These are phyloP conservation scores for Germaria angustata DNA, from an alignment of 2,888 invertebrate species.

Conservation along the genomic window DNA sequence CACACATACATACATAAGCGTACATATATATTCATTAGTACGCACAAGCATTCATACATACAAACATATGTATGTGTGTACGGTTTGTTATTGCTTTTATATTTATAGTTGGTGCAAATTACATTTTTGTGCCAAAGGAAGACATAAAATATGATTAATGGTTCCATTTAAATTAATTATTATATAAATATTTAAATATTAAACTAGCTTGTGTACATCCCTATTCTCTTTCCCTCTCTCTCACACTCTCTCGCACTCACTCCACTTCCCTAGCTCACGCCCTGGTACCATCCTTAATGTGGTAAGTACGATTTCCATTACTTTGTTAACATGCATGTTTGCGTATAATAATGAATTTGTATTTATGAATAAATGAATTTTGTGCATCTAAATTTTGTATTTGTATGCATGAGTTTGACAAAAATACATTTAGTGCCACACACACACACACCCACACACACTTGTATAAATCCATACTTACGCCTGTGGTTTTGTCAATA, in stretches of 20 bases:
- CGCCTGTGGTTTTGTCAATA: background rate
- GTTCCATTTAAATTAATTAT: constrained; percentile 67
- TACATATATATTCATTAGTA: background rate
- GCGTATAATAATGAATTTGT: constrained; percentile 16
- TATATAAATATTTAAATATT: constrained; percentile 65
- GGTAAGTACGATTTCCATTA: background rate
- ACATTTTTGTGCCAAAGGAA: constrained; percentile 63
- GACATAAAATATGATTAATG: constrained; percentile 67
- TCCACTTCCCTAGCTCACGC: background rate
- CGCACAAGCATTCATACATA: background rate
- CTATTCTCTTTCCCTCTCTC: background rate
- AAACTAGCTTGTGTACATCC: constrained; percentile 16
- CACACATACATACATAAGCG: no score
- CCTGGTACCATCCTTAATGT: background rate
- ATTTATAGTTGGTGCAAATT: constrained; percentile 60
- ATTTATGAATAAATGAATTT: constrained; percentile 45
- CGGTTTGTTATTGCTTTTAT: constrained; percentile 1
- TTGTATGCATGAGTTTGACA: constrained; percentile 43
- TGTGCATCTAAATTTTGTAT: constrained; percentile 39
- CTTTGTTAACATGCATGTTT: constrained; percentile 9
- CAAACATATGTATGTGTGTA: background rate
- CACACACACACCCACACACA: background rate
- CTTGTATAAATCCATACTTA: background rate
- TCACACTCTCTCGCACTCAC: background rate
- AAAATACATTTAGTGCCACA: constrained; percentile 29